Conservation (phyloP, 1,140 invertebrate genomes). For the Cecropterus lyciades region DNA sequence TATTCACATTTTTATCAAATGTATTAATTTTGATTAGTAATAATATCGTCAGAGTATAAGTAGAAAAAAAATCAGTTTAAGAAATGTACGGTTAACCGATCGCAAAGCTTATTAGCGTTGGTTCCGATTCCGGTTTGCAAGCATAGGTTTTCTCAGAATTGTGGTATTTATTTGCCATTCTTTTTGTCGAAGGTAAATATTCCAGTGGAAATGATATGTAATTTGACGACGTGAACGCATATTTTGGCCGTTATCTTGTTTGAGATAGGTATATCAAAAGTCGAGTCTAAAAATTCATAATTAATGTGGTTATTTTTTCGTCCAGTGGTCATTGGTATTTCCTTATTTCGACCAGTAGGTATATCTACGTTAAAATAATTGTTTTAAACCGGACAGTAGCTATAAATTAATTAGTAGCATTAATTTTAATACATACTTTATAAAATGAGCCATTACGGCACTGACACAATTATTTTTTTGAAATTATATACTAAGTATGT, state of each 20-base stretch:
- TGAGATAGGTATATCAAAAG: neutral
- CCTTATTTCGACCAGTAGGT: neutral
- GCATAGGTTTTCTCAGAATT: slow-evolving; percentile 22
- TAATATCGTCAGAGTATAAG: no score
- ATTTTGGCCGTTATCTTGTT: neutral
- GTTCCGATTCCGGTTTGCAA: slow-evolving; percentile 17
- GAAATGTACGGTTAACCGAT: no score
- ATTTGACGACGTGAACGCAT: neutral
- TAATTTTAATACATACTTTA: no score
- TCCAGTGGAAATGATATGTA: neutral
- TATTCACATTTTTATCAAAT: no score
- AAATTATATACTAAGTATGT: no score
- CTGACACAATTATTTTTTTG: no score
- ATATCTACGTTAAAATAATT: no score
- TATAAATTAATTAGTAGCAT: no score
- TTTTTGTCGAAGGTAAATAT: slow-evolving; percentile 5
- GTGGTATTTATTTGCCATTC: neutral
- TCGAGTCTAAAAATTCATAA: neutral
- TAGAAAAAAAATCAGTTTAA: no score
- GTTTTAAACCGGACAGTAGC: no score
- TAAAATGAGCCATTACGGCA: no score
- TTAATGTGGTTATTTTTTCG: neutral
- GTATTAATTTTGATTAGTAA: no score
- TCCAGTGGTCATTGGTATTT: neutral
- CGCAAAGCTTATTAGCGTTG: slow-evolving; percentile 15